Evolutionary conservation across 1,140 invertebrate species (phyloP).

Genomic region (Drosophila mojavensis): DNA sequence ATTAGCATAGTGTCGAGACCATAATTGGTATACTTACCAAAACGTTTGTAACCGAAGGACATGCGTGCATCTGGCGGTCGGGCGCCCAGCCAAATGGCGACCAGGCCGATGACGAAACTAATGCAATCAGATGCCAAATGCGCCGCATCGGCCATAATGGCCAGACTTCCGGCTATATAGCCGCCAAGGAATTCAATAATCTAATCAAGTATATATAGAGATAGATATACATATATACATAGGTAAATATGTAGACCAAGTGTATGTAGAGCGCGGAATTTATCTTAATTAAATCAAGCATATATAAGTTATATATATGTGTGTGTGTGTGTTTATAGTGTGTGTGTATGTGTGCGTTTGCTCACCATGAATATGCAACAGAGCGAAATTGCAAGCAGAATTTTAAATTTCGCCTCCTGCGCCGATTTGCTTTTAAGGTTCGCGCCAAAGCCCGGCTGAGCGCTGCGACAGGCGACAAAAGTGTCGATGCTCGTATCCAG

Average conservation of each 20-base stretch:
- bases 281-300: constrained; percentile 65
- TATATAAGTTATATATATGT: neutral
- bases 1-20: constrained; percentile 61
- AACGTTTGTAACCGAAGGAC: constrained; percentile 92
- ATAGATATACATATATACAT: constrained; percentile 21
- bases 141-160: constrained; percentile 93
- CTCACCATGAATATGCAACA: constrained; percentile 89
- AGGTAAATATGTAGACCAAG: neutral
- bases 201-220: constrained; percentile 78
- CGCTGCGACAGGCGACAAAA: constrained; percentile 48
- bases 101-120: constrained; percentile 91
- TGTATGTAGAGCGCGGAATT: constrained; percentile 42
- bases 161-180: constrained; percentile 91
- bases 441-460: constrained; percentile 64
- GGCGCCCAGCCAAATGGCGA: constrained; percentile 89
- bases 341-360: constrained; percentile 26
- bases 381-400: constrained; percentile 86
- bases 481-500: constrained; percentile 21
- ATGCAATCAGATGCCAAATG: constrained; percentile 93
- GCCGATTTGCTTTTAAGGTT: constrained; percentile 84
- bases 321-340: constrained; percentile 17
- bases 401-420: constrained; percentile 86
- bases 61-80: constrained; percentile 88
- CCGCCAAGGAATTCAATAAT: constrained; percentile 90
- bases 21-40: constrained; percentile 85